Evolutionary conservation across 1,140 invertebrate genomes (phyloP).

Genomic region (Ostrea denselamellosa): DNA sequence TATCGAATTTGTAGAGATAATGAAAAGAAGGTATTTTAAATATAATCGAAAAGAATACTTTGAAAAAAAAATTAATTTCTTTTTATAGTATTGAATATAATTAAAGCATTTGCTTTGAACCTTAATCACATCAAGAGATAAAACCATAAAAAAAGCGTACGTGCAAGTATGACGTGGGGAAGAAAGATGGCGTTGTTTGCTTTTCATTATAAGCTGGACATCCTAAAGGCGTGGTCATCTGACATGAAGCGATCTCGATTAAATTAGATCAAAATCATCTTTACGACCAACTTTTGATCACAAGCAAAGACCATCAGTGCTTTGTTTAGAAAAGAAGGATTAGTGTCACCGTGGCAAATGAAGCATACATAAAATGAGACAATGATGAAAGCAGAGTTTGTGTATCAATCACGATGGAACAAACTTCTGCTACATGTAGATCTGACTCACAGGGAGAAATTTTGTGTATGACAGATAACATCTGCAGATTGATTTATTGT

Average conservation of each 20-base stretch:
- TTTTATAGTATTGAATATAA: too few relatives aligned
- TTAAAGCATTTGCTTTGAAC: too few relatives aligned
- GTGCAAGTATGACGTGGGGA: too few relatives aligned
- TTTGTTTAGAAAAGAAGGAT: neutral
- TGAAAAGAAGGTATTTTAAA: too few relatives aligned
- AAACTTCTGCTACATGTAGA: neutral
- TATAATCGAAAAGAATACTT: too few relatives aligned
- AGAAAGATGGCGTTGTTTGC: too few relatives aligned
- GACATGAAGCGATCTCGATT: neutral
- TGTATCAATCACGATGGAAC: neutral
- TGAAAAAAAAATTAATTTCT: too few relatives aligned
- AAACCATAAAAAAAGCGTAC: too few relatives aligned
- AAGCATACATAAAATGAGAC: neutral
- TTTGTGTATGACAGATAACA: neutral
- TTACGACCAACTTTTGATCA: slow-evolving; percentile 18
- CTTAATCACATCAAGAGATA: too few relatives aligned
- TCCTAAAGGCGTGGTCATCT: neutral
- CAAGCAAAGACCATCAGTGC: neutral
- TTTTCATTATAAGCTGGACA: slow-evolving; percentile 7
- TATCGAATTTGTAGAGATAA: too few relatives aligned
- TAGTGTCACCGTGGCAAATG: slow-evolving; percentile 1
- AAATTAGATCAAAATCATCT: slow-evolving; percentile 36
- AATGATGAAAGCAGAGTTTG: slow-evolving; percentile 1
- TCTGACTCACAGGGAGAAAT: neutral
- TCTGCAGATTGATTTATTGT: neutral